These are phyloP conservation scores for Trachelus iudaicus DNA, from an alignment of 2,888 invertebrate species.

Conservation along the genomic window DNA sequence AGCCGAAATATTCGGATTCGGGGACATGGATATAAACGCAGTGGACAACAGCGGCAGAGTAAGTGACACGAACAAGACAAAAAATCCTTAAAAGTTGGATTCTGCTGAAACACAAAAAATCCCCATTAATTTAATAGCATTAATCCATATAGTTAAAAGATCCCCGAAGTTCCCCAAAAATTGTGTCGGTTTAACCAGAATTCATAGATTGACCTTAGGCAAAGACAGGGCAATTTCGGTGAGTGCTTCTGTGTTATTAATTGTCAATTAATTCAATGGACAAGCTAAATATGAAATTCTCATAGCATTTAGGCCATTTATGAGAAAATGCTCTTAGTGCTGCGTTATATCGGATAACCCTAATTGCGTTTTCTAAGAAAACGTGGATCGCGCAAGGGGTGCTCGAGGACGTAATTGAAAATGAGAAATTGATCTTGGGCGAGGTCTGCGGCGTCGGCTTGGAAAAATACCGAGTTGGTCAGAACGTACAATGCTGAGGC, in stretches of 20 bases:
- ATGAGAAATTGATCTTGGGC: background rate
- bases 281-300: background rate
- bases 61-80: conserved; percentile 47
- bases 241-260: background rate
- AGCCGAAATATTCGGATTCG: conserved; percentile 57
- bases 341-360: background rate
- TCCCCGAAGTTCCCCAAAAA: too few species aligned
- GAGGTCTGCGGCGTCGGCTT: background rate
- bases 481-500: background rate
- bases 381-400: background rate
- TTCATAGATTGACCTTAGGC: background rate
- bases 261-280: background rate
- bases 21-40: conserved; percentile 68
- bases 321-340: background rate
- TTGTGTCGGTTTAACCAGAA: background rate
- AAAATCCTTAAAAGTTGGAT: background rate
- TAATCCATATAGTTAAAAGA: background rate
- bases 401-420: background rate
- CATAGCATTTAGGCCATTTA: background rate
- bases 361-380: background rate
- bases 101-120: background rate
- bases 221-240: background rate
- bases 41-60: conserved; percentile 71
- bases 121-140: background rate
- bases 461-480: conserved; percentile 23